A percentile compares a stretch with the other conserved stretches of the same genome.
phyloP scores from a whole-genome alignment of 2,888 invertebrate species.

The Folsomia candida region DNA sequence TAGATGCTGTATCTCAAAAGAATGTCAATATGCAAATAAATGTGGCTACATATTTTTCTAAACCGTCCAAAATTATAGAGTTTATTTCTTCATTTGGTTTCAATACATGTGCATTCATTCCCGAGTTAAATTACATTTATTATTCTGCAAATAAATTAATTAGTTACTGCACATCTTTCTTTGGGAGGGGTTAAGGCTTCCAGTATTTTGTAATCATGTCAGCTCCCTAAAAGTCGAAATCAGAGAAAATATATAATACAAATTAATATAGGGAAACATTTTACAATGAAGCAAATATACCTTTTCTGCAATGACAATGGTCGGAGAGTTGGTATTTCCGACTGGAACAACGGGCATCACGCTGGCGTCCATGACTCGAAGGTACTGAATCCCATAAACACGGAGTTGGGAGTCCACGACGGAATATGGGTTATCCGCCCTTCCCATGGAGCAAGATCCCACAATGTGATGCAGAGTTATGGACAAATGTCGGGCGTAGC shows the following conservation, averaged over 20 bases:
- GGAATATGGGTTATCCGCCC: slow-evolving; percentile 19
- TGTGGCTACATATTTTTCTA: too few species aligned
- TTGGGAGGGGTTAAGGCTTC: too few species aligned
- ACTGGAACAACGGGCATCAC: slow-evolving; percentile 18
- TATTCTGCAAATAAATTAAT: neutral
- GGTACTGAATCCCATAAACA: slow-evolving; percentile 20
- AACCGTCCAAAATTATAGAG: too few species aligned
- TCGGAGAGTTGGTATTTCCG: slow-evolving; percentile 40
- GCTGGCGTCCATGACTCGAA: slow-evolving; percentile 5
- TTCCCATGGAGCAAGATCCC: slow-evolving; percentile 30
- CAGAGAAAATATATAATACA: too few species aligned
- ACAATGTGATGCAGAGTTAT: slow-evolving; percentile 41
- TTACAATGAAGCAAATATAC: too few species aligned
- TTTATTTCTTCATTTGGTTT: too few species aligned
- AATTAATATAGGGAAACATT: too few species aligned
- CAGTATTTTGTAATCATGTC: slow-evolving; percentile 7
- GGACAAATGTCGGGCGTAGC: slow-evolving; percentile 28
- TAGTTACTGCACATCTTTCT: neutral
- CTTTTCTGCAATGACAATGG: slow-evolving; percentile 22
- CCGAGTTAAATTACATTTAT: neutral
- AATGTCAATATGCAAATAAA: too few species aligned
- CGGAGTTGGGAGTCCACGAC: slow-evolving; percentile 36
- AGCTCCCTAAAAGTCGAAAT: too few species aligned
- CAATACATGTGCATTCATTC: too few species aligned
- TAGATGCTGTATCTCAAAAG: too few species aligned